Evolutionary conservation across 1,140 invertebrate species (phyloP).

Genomic region (Yoshiicerus persimilis): DNA sequence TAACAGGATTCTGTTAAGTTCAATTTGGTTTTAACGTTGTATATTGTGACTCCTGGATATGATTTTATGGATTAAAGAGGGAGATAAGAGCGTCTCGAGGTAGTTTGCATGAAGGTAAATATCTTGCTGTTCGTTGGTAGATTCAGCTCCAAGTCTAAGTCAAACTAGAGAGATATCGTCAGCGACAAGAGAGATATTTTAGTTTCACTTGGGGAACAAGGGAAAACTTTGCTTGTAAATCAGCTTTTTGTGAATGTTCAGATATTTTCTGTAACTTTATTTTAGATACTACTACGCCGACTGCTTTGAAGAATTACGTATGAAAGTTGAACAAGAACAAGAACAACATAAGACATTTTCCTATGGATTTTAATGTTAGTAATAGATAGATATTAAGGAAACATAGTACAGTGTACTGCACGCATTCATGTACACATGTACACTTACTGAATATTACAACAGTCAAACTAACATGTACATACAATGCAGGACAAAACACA

Average conservation of each 20-base stretch:
- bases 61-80: conserved; percentile 2
- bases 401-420: background rate
- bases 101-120: background rate
- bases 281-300: background rate
- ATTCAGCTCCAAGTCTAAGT: background rate
- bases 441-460: no score
- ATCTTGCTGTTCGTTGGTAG: background rate
- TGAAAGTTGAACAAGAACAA: background rate
- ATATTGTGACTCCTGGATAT: background rate
- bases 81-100: background rate
- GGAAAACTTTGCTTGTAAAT: conserved; percentile 27
- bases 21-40: no score
- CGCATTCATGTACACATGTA: no score
- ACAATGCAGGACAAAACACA: background rate
- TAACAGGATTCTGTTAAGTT: no score
- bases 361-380: background rate
- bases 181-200: conserved; percentile 13
- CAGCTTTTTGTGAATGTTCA: conserved; percentile 23
- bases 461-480: no score
- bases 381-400: background rate
- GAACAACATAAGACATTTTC: background rate
- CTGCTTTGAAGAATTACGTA: background rate
- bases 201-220: conserved; percentile 16
- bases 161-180: background rate
- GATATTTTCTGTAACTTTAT: conserved; percentile 16